Base-by-base conservation (phyloP, 2,888 invertebrate genomes). In the Netelia inedita region DNA sequence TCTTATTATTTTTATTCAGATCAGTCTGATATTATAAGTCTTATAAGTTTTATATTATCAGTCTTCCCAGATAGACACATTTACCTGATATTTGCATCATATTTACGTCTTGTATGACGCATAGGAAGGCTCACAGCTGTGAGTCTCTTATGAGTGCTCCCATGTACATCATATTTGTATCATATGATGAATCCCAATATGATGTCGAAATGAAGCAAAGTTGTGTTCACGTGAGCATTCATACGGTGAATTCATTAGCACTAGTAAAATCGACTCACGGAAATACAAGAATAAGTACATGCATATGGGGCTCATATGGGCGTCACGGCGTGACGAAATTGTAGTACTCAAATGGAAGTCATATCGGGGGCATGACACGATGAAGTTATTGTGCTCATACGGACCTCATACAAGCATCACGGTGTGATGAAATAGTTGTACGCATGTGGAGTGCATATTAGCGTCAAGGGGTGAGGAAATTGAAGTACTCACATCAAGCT, bases 101-200 rank as follows among this genome's bases (percentile, higher is more conserved):
- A 1, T 23, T 23, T 23, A 23, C 23, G 23, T 23, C 23, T 23
- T 23, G 2, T 23, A 23, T 2, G 23, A 23, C 23, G 23, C 23
- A 23, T 28, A 28, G n/a, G n/a, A n/a, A n/a, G n/a, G n/a, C n/a
- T n/a, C 28, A 28, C 5, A 28, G 28, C 3, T 28, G 5, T 28
- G 28, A 10, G 16, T 21, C n/a, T 11, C 28, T 21, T 63, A 63
- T 35, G 65, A 65, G 41, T 65, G 65, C 19, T 65, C 41, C 14
- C 50, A 21, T 68, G 21, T 9, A 46, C 46, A 21, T 68, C 68
- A 68, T 68, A 68, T 21, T 68, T 68, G 46, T 8, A 46, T 50
- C 23, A 68, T 21, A 50, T 21, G 46, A 46, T 68, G 66, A 68
- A 50, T 68, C 68, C 16, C 50, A 68, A 46, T 50, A 50, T 8